phyloP scores from a whole-genome alignment of 2,888 invertebrate genomes.

The Priocnemis perturbator region DNA sequence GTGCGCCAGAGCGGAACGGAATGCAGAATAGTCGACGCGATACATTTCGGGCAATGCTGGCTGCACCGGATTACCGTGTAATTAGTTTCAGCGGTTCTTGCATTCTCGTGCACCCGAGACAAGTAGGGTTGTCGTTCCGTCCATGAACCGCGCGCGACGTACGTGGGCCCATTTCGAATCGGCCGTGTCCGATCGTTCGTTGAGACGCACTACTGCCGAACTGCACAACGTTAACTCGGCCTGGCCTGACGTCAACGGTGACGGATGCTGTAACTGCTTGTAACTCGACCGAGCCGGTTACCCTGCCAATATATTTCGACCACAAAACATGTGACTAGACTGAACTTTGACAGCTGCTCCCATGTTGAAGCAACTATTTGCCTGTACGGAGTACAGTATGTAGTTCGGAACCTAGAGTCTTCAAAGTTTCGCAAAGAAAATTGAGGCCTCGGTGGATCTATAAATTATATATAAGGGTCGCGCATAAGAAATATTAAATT shows the following conservation, averaged over 20 bases:
- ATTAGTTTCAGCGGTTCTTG: constrained; percentile 57
- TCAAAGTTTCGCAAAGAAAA: no score
- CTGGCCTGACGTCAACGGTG: constrained; percentile 24
- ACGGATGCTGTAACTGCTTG: constrained; percentile 25
- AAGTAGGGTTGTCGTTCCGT: constrained; percentile 4
- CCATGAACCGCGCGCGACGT: not conserved
- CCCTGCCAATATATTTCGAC: constrained; percentile 18
- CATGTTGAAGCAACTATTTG: no score
- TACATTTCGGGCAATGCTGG: constrained; percentile 24
- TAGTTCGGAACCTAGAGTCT: no score
- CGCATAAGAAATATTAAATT: no score
- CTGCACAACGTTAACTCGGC: constrained; percentile 15
- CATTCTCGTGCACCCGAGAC: constrained; percentile 11
- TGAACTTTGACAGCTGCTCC: no score
- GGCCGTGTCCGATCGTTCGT: constrained; percentile 18
- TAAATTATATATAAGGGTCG: no score
- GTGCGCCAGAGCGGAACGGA: not conserved
- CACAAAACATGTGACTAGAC: not conserved
- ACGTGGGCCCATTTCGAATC: not conserved
- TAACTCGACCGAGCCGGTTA: constrained; percentile 16
- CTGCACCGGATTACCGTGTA: constrained; percentile 45
- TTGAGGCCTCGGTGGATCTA: no score
- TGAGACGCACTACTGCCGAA: constrained; percentile 19
- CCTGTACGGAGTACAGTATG: no score
- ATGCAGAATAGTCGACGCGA: not conserved